Evolutionary conservation across 2,888 invertebrate genomes (phyloP), one percentile per base, ranked within the genome.

Genomic region (Drosophila anomelani): DNA sequence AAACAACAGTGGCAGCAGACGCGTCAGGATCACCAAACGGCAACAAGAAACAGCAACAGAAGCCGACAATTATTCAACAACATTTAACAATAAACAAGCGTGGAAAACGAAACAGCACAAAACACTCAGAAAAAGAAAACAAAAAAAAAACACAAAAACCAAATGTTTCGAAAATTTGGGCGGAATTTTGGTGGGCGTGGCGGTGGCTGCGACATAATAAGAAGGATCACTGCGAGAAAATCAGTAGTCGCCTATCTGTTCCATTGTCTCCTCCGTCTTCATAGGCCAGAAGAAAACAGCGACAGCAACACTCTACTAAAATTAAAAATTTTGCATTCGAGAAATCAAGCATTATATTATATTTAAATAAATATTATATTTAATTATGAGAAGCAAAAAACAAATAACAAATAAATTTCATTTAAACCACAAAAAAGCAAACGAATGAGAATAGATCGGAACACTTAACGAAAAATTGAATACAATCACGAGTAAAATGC

Each of bases 281-380:
- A 32, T 60, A 71, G 71, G 68, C 64, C 64, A 66, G 63, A 77
- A 78, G 10, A 61, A 73, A 72, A 54, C 74, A 56, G 44, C 72
- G 66, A 38, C 75, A 64, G 66, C 72, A 78, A 77, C 70, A 76
- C 70, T 72, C 60, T 78, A 85, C 79, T 83, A 89, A 76, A 87
- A 72, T 87, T 91, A 76, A 85, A 80, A 89, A 90, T 82, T 91
- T 91, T 90, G 91, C 90, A 90, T 90, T 91, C 89, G 76, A 85
- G 71, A 85, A 89, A 86, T 73, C 86, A 90, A 81, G 88, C 90
- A 91, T 84, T 91, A 88, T 88, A 91, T 90, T 90, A 87, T 89
- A 89, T 90, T 89, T 85, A 87, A 90, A 85, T 85, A 90, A 90
- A 88, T 87, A 89, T 89, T 89, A 87, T 90, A 88, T 90, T 90